Base-by-base conservation (phyloP, 2,888 invertebrate genomes). In the Yponomeuta plumbellus region DNA sequence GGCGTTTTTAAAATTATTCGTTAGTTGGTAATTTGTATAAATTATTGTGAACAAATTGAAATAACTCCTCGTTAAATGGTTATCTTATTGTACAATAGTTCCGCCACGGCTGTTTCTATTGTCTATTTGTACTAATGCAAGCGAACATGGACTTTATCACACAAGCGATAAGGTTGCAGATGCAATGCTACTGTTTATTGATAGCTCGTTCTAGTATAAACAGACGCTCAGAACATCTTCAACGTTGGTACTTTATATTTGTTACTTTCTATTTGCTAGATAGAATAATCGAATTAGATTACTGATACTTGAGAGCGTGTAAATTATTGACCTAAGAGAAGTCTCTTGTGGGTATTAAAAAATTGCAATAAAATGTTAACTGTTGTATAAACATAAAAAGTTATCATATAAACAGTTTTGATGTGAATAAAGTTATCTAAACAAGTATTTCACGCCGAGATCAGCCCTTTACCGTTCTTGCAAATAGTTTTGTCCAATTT, bases 251-350 rank as follows among this genome's bases (percentile, higher is more conserved):
- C 83, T 81, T 85, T 84, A 85, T 89, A 88, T 88, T 88, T 90
- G 88, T 90, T 90, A 89, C 84, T 86, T 89, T 90, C 87, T 90
- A 88, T 87, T 88, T 88, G 87, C 89, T 90, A 90, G 89, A 90
- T 90, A 90, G 90, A 88, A 88, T 89, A 89, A 89, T 88, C 83
- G 88, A 90, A 90, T 89, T 90, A 90, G 88, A 87, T 86, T 34
- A 65, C 59, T 26, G 59, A 65, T 65, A 64, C 23, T 63, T 64
- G 44, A 56, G 52, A 26, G 5, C 44, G 20, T 65, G 65, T 65
- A 65, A 52, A 58, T 59, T 21, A 65, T 58, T 52, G 56, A 22
- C 56, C 21, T 56, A 34, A 20, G 40, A 44, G 44, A 44, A 44
- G 40, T 44, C n/a, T 62, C 22, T 20, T 40, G 65, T 84, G 84